Base-by-base conservation (phyloP, 2,113 vertebrate species). In the Oreotrochilus melanogaster region DNA sequence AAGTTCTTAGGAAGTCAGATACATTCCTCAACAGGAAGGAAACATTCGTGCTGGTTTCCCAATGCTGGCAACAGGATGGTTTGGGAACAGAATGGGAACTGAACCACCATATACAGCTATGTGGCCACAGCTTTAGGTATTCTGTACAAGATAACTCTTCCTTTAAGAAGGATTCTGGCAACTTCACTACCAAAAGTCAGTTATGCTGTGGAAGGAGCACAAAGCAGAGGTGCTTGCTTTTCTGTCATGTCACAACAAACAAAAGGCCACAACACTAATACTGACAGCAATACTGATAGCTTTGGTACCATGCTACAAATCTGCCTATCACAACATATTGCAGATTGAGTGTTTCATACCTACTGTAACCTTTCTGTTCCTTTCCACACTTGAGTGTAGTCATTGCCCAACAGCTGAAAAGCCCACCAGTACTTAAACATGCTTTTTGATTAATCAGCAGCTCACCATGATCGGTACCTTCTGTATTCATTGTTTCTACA, bases 401-500 rank as follows among this genome's bases (percentile, higher is more conserved):
- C 11, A 58, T 17, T 82, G 67, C 64, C 61, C 58, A 72, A 31
- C 19, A 93, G 60, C 24, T 88, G 25, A 88, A 95, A 89, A 58
- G 50, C 33, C 30, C 23, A 35, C 30, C 37, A 74, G 80, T 39
- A 66, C 37, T 58, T 64, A 82, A 78, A 62, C 14, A 50, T 14
- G 78, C 42, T 72, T 94, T 95, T 87, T 70, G 69, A 92, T 81
- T 73, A 21, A 39, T 50, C 43, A 66, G 74, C 83, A 86, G 84
- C 97, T 98, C 91, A 98, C 98, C 98, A 30, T 97, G 96, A 88
- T 96, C 95, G 1, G 95, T 80, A 88, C 89, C 87, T 93, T 98
- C 97, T 14, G 69, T 91, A 83, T 57, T 97, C 98, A 97, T 96
- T 61, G 88, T 98, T 97, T 99, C 98, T 33, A 98, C 97, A 94